phyloP scores from a whole-genome alignment of 2,797 vertebrate genomes.

The Sandelia bainsii region DNA sequence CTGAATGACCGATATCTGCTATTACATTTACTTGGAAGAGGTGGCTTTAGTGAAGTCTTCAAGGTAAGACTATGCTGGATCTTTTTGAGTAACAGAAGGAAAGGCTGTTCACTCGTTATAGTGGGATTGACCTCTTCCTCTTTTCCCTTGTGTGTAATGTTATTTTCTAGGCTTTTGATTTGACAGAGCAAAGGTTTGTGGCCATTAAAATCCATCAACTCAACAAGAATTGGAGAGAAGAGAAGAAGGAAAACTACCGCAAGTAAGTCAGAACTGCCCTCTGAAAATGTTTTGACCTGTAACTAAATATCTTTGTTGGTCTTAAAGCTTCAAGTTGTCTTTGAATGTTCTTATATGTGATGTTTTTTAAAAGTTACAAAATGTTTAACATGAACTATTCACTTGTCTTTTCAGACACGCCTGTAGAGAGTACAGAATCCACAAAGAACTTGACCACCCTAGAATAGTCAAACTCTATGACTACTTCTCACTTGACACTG shows the following conservation, averaged over 20 bases:
- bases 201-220: constrained; percentile 99
- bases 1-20: constrained; percentile 97
- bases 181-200: constrained; percentile 98
- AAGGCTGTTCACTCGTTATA: background rate
- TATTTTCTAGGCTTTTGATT: constrained; percentile 92
- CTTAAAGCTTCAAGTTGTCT: background rate
- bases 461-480: constrained; percentile 97
- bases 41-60: constrained; percentile 99
- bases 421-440: constrained; percentile 97
- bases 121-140: background rate
- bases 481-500: constrained; percentile 96
- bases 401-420: constrained; percentile 88
- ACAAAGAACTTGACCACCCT: constrained; percentile 97
- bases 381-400: background rate
- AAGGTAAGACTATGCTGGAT: constrained; percentile 85
- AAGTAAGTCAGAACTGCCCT: constrained; percentile 84
- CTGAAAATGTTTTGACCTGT: too few species aligned
- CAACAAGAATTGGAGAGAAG: constrained; percentile 99
- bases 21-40: constrained; percentile 94
- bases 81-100: background rate
- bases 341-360: background rate
- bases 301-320: too few species aligned
- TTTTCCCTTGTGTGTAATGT: background rate
- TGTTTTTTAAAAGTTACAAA: background rate
- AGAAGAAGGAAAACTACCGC: constrained; percentile 99